Conservation (phyloP, 1,140 invertebrate genomes). For the Zaprionus africanus region DNA sequence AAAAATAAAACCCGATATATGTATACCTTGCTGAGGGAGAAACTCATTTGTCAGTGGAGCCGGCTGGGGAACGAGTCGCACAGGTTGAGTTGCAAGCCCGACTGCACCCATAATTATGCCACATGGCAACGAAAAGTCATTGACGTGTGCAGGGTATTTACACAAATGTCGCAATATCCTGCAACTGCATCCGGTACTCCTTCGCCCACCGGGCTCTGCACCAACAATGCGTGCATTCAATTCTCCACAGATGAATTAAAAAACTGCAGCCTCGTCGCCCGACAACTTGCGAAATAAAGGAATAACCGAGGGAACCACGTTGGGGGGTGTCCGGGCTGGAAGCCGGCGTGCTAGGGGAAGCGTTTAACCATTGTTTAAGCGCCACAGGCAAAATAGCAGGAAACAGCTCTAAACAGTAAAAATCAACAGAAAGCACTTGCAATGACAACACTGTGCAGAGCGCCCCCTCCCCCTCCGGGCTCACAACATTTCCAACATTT, state of each 20-base stretch:
- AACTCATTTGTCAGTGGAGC: slow-evolving; percentile 7
- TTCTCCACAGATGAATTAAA: slow-evolving; percentile 69
- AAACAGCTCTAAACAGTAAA: slow-evolving; percentile 56
- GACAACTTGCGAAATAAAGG: slow-evolving; percentile 60
- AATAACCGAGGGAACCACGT: slow-evolving; percentile 30
- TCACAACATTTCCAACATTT: slow-evolving; percentile 14
- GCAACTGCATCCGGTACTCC: slow-evolving; percentile 49
- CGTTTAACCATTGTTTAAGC: slow-evolving; percentile 74
- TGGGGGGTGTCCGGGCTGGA: background rate
- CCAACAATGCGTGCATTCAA: slow-evolving; percentile 61
- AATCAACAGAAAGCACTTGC: slow-evolving; percentile 66
- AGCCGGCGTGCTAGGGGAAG: slow-evolving; percentile 21
- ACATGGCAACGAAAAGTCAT: slow-evolving; percentile 51
- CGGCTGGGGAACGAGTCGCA: background rate
- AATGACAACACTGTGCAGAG: slow-evolving; percentile 59
- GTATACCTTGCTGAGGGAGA: background rate
- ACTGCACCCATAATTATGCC: slow-evolving; percentile 58
- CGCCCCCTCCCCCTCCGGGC: slow-evolving; percentile 58
- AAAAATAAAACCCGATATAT: background rate
- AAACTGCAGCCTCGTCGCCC: slow-evolving; percentile 46
- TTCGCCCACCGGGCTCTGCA: background rate
- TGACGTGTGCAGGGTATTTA: slow-evolving; percentile 63
- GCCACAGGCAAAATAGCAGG: slow-evolving; percentile 74
- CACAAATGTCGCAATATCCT: slow-evolving; percentile 68
- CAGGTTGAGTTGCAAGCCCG: background rate